These are phyloP conservation scores for Heliconius cydno DNA, from an alignment of 2,888 invertebrate species.

Conservation along the genomic window DNA sequence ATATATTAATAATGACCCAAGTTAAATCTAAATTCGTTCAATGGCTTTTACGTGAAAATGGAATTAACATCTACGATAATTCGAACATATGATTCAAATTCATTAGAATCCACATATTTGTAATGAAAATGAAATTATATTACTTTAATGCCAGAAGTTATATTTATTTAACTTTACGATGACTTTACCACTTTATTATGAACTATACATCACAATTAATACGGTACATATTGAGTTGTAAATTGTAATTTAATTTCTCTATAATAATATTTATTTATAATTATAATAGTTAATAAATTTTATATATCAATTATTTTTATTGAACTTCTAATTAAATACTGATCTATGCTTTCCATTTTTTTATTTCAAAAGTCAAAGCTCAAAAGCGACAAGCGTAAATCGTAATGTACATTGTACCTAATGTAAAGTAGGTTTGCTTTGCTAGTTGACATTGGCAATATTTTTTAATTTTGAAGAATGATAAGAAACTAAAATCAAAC, in stretches of 20 bases:
- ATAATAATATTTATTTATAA: too few species aligned
- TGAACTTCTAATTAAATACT: not conserved
- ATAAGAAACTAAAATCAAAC: conserved; percentile 2
- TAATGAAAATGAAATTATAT: too few species aligned
- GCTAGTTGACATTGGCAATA: not conserved
- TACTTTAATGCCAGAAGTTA: too few species aligned
- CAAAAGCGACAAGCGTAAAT: not conserved
- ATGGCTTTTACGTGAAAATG: too few species aligned
- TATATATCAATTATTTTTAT: not conserved
- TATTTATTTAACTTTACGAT: too few species aligned
- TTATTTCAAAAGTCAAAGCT: not conserved
- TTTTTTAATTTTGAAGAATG: not conserved
- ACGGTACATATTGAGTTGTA: not conserved
- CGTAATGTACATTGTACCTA: not conserved
- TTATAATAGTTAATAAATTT: too few species aligned
- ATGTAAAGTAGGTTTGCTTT: not conserved
- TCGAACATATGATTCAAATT: too few species aligned
- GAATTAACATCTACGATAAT: too few species aligned
- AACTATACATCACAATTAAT: not conserved
- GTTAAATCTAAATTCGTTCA: too few species aligned
- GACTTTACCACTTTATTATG: not conserved
- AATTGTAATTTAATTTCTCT: not conserved
- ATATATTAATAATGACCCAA: too few species aligned
- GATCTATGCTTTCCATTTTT: not conserved
- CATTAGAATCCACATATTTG: too few species aligned